phyloP scores from a whole-genome alignment of 1,140 invertebrate genomes.

The Orchesella cincta region DNA sequence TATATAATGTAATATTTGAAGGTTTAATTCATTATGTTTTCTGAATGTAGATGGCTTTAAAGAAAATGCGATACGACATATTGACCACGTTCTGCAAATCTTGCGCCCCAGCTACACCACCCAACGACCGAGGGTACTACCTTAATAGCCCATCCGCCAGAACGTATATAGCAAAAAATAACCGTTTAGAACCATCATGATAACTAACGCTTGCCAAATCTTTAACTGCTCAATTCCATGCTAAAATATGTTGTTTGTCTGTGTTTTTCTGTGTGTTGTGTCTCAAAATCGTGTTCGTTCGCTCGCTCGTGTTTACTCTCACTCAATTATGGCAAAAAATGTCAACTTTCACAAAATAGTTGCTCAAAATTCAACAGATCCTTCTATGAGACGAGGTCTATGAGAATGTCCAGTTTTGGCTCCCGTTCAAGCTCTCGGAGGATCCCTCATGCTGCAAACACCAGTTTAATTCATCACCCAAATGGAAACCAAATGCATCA shows the following conservation, averaged over 20 bases:
- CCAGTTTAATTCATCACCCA: not conserved
- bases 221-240: no score
- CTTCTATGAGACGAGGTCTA: conserved; percentile 40
- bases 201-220: conserved; percentile 1
- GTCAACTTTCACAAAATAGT: no score
- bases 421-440: conserved; percentile 36
- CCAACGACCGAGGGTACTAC: conserved; percentile 30
- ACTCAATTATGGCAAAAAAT: not conserved
- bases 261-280: not conserved
- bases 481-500: conserved; percentile 25
- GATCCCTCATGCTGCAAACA: conserved; percentile 3
- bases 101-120: conserved; percentile 22
- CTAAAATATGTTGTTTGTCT: no score
- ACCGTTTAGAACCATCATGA: not conserved
- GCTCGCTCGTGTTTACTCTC: no score
- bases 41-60: conserved; percentile 34
- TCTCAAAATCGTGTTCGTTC: no score
- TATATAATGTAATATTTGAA: not conserved
- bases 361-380: conserved; percentile 44
- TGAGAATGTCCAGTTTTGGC: conserved; percentile 44
- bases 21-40: not conserved
- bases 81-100: conserved; percentile 25
- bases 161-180: not conserved
- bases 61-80: conserved; percentile 46
- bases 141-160: not conserved